Base-by-base conservation (phyloP, 2,113 vertebrate species). In the Protomyctophum bolini region DNA sequence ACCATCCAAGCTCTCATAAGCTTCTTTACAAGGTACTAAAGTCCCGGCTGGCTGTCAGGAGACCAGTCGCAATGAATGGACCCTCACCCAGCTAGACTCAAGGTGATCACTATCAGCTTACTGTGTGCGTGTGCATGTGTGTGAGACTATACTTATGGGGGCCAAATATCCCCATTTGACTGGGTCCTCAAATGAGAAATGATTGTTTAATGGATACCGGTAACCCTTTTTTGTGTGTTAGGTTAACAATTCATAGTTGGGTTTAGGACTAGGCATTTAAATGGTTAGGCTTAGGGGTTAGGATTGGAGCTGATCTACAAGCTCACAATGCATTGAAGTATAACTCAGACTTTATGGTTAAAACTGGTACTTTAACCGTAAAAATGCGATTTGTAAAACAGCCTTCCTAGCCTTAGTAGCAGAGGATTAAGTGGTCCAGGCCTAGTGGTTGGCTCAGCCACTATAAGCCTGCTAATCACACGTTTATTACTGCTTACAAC, bases 381-480 rank as follows among this genome's bases (percentile, higher is more conserved):
- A 21, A 21, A 21, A 21, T 21, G 21, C 2, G 21, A 21, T 21
- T 21, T 21, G 21, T 21, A 21, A 21, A 21, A 21, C 2, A 21
- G 21, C 21, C 21, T 21, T 21, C 21, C 21, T 21, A 54, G 11
- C 54, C 29, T 41, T 21, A 58, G 12, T 60, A 67, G 66, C 28
- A 7, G 15, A 45, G 73, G 74, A 84, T 83, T 79, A 83, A 51
- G 54, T 7, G 29, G 33, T 52, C 28, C 57, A 47, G 15, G 8
- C n/a, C 45, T 9, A 7, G 15, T 65, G 33, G 66, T 66, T 45
- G 66, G 47, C 15, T 48, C 56, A 61, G 29, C 62, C 62, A 61
- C 15, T 86, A n/a, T 59, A 81, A 84, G 82, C 70, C 71, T 1
- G 29, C 59, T 75, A 72, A 82, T 57, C n/a, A 70, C 10, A 77